These are phyloP conservation scores for Leptocoma aspasia DNA, from an alignment of 2,113 vertebrate species.

Conservation along the genomic window DNA sequence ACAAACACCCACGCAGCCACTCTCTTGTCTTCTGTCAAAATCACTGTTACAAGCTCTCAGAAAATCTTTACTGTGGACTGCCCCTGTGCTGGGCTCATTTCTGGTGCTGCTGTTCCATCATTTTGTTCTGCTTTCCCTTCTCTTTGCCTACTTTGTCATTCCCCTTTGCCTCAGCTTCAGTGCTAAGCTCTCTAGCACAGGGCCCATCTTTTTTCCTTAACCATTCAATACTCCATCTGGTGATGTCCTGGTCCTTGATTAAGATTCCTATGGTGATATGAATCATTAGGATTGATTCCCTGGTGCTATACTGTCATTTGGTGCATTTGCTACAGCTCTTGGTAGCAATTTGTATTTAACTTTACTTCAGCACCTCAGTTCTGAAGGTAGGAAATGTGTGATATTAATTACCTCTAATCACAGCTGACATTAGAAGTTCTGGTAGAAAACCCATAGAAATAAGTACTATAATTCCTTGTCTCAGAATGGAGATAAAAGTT, in stretches of 20 bases:
- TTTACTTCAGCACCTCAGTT: background rate
- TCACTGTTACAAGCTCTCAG: background rate
- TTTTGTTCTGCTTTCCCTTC: background rate
- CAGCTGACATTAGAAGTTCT: background rate
- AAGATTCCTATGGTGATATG: background rate
- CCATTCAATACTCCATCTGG: background rate
- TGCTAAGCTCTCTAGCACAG: background rate
- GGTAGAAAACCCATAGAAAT: background rate
- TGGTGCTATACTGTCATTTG: background rate
- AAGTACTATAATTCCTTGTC: background rate
- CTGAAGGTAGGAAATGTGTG: background rate
- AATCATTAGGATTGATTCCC: background rate
- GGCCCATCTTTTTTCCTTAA: background rate
- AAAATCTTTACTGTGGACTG: background rate
- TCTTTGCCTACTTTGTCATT: background rate
- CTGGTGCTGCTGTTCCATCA: background rate
- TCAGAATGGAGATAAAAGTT: background rate
- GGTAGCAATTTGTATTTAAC: background rate
- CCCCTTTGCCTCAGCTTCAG: background rate
- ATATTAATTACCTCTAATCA: background rate
- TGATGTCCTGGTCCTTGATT: background rate
- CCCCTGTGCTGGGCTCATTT: background rate
- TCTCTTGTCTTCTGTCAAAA: background rate
- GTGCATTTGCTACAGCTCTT: background rate
- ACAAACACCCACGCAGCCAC: background rate